Evolutionary conservation across 2,888 invertebrate species (phyloP), one percentile per base, ranked within the genome.

Genomic region (Zaprionus lineosus): DNA sequence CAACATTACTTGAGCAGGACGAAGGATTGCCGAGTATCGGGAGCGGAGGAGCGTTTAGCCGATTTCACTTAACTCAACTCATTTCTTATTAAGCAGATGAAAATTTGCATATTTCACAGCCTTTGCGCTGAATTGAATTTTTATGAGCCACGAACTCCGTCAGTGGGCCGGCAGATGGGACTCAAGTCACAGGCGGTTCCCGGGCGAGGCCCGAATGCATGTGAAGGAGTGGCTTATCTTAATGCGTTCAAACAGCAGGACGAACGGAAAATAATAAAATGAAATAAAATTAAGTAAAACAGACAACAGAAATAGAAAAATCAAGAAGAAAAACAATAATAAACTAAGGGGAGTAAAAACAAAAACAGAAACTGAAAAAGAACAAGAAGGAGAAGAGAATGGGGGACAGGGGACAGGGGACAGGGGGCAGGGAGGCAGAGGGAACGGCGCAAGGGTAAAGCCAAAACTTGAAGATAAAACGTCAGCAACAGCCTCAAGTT

Each of bases 401-500:
- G 3, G 4, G 31, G 19, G 26, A 37, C n/a, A 44, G 34, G 18
- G 43, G 28, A 51, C 12, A 40, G 26, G 28, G 36, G 24, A 40
- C 36, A 65, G 26, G 36, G 24, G 16, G 26, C 12, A 21, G 14
- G 40, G 5, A 18, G 24, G 19, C 14, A 8, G 11, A 21, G 21
- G 14, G n/a, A 19, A 6, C 15, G 28, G 4, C 12, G 2, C 18
- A 12, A 29, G n/a, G 36, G 19, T 14, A 12, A 24, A 34, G 33
- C 14, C 19, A 14, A 52, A 53, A 41, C 37, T 53, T 33, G 47
- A 40, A 77, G 67, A 74, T 75, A 72, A 63, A 66, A 58, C 47
- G 74, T 62, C 77, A 69, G 66, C 57, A 48, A 65, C 74, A 73
- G 74, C 72, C 72, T 48, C 69, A 66, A 64, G 67, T 56, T 37